Percentiles rank a stretch among this genome's conserved stretches.
Evolutionary conservation across 2,797 vertebrate genomes (phyloP).

Genomic region (Tinamus major): DNA sequence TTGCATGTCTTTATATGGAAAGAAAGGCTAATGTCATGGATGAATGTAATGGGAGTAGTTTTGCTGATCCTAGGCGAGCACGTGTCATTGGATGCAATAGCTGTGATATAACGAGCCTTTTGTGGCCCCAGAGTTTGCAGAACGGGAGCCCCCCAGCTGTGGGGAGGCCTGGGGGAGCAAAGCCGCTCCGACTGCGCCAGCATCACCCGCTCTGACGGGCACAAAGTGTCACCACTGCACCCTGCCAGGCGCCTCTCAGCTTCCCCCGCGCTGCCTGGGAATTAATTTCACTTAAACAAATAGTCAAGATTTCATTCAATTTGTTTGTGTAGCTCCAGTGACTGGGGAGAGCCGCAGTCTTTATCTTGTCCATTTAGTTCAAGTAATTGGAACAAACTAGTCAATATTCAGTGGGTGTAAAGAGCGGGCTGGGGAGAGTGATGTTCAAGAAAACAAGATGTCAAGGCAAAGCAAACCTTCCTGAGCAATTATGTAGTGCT

Average conservation of each 20-base stretch:
- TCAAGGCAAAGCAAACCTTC: not conserved
- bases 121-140: constrained; percentile 29
- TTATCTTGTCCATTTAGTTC: constrained; percentile 8
- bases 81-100: not conserved
- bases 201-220: constrained; percentile 75
- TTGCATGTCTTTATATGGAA: not conserved
- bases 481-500: not conserved
- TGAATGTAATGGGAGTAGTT: not conserved
- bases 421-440: constrained; percentile 1
- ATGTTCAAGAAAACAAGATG: not conserved
- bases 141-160: not conserved
- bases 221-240: constrained; percentile 72
- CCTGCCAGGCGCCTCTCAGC: constrained; percentile 60
- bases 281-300: constrained; percentile 82
- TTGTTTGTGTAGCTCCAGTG: constrained; percentile 70
- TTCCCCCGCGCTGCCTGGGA: constrained; percentile 68
- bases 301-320: constrained; percentile 61
- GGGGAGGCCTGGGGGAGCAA: constrained; percentile 29
- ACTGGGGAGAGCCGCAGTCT: constrained; percentile 26
- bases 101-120: not conserved
- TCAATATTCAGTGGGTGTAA: not conserved
- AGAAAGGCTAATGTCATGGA: not conserved
- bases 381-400: constrained; percentile 52
- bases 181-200: constrained; percentile 73
- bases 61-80: not conserved